Conservation (phyloP, 2,113 vertebrate species). For the Oceanites oceanicus region DNA sequence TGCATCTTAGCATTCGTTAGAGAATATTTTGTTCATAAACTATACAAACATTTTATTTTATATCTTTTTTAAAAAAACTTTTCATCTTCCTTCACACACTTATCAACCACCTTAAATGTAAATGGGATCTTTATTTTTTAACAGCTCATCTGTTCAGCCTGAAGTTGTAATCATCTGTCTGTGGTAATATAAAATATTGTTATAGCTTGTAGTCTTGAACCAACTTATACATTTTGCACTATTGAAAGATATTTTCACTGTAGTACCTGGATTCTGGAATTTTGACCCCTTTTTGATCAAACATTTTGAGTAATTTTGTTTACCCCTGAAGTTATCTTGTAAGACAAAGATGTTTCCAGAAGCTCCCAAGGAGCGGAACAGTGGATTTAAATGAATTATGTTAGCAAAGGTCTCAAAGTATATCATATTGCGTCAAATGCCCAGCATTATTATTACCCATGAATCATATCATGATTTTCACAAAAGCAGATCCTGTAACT, state of each 20-base stretch:
- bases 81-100: not conserved
- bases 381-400: not conserved
- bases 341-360: not conserved
- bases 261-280: not conserved
- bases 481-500: not conserved
- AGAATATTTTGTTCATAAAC: not conserved
- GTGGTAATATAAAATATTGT: not conserved
- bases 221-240: not conserved
- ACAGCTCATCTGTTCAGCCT: not conserved
- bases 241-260: not conserved
- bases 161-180: not conserved
- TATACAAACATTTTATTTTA: not conserved
- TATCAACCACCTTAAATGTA: not conserved
- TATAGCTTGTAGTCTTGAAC: not conserved
- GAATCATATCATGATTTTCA: not conserved
- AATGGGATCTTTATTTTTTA: constrained; percentile 26
- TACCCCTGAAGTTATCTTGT: not conserved
- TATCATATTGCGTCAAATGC: not conserved
- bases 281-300: not conserved
- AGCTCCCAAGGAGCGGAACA: not conserved
- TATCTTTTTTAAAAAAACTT: not conserved
- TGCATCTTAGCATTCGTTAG: not conserved
- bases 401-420: not conserved
- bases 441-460: not conserved
- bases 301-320: not conserved